These are phyloP conservation scores for Antheraea mylitta DNA, from an alignment of 1,140 invertebrate species.

Conservation along the genomic window DNA sequence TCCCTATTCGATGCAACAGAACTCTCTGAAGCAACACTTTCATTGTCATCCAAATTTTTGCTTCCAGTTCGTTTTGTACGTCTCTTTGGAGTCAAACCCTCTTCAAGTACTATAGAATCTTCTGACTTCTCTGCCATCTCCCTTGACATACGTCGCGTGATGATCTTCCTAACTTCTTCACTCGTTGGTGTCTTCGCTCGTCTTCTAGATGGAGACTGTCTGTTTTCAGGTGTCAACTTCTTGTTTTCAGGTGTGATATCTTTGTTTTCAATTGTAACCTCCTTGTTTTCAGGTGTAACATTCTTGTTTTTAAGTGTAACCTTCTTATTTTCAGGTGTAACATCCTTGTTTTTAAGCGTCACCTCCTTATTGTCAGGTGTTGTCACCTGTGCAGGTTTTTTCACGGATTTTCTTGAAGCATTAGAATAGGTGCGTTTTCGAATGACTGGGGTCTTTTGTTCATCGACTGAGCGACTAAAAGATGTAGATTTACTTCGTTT, in stretches of 20 bases:
- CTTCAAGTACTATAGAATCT: slow-evolving; percentile 39
- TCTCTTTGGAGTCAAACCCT: slow-evolving; percentile 49
- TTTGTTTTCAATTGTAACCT: slow-evolving; percentile 29
- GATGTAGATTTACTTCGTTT: slow-evolving; percentile 47
- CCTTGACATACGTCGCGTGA: slow-evolving; percentile 55
- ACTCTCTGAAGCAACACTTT: slow-evolving; percentile 48
- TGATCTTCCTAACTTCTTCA: slow-evolving; percentile 51
- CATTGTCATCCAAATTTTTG: slow-evolving; percentile 57
- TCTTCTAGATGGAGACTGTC: slow-evolving; percentile 31
- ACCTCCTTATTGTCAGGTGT: background rate
- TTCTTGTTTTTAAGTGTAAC: slow-evolving; percentile 32
- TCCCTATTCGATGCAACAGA: slow-evolving; percentile 48
- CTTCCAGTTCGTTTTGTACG: slow-evolving; percentile 44
- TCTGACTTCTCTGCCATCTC: slow-evolving; percentile 49
- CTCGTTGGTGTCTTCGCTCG: slow-evolving; percentile 47
- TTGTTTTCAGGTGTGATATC: slow-evolving; percentile 29
- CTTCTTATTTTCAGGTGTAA: slow-evolving; percentile 31
- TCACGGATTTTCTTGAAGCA: slow-evolving; percentile 37
- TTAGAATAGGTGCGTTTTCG: slow-evolving; percentile 44
- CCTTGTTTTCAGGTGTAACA: slow-evolving; percentile 33
- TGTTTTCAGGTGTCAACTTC: slow-evolving; percentile 35
- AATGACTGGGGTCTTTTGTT: slow-evolving; percentile 38
- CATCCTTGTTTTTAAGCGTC: slow-evolving; percentile 23
- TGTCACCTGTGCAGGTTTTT: slow-evolving; percentile 29
- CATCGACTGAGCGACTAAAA: slow-evolving; percentile 27